Conservation (phyloP, 2,797 vertebrate genomes). For the Tragopan temminckii region DNA sequence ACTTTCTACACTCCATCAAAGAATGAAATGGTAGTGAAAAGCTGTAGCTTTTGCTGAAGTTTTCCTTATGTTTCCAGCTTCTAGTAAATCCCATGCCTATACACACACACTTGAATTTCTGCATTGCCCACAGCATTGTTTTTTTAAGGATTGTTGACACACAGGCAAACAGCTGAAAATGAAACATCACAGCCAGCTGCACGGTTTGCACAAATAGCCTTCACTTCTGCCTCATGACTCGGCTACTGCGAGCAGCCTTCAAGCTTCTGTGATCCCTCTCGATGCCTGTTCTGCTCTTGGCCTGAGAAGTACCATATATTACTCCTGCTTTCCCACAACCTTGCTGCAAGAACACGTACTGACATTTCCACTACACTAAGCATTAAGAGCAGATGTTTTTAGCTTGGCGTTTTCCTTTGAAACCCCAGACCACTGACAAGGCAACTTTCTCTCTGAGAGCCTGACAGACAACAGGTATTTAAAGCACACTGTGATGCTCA, state of each 20-base stretch:
- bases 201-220: not conserved
- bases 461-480: not conserved
- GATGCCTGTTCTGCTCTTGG: not conserved
- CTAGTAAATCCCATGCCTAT: not conserved
- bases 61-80: not conserved
- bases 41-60: not conserved
- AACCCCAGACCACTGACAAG: no score
- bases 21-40: not conserved
- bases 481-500: not conserved
- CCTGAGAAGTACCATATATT: not conserved
- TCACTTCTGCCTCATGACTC: not conserved
- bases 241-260: not conserved
- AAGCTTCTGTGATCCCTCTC: not conserved
- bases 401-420: not conserved
- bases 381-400: not conserved
- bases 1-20: not conserved
- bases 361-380: accelerated
- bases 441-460: not conserved
- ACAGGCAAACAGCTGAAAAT: not conserved
- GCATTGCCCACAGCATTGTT: not conserved
- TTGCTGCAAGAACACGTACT: not conserved
- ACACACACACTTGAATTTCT: not conserved
- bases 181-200: not conserved
- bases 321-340: not conserved
- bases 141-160: not conserved